Base-by-base conservation (phyloP, 2,113 vertebrate genomes). In the Diadophis punctatus region DNA sequence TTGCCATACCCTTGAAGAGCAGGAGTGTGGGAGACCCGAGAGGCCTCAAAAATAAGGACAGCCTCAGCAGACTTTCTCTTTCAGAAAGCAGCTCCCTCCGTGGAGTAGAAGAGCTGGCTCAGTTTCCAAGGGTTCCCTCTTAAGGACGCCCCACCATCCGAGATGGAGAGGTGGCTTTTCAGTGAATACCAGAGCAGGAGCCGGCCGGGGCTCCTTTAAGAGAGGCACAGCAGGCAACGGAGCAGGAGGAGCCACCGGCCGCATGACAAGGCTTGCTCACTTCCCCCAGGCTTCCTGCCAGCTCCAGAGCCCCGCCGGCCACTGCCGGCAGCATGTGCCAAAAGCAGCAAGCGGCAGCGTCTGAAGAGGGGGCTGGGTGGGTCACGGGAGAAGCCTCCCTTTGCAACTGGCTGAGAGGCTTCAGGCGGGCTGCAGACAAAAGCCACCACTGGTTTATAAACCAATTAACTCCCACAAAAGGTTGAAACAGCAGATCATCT, bases 151-250 rank as follows among this genome's bases (percentile, higher is more conserved):
- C 56, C 94, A 39, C 48, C 56, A 25, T 63, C 46, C 6, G 30
- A 52, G 68, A 16, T 10, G 68, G 63, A 48, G 90, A 46, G 55
- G 55, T 84, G 43, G 90, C 93, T 91, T 8, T 0, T 91, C 90
- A 52, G 14, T 80, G 39, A 4, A 0, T 80, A 34, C 43, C 12
- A 87, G 12, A 92, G 9, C 39, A 6, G 11, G 30, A 4, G 7
- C 8, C 51, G 22, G 48, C 48, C 48, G 48, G 48, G 12, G 63
- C 93, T 94, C 87, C 96, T 95, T 93, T 86, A 96, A 96, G 96
- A 93, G 97, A 96, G 91, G 95, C 34, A 94, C 90, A 94, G 93
- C 91, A 86, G 74, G 25, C 80, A 1, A 18, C 0, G 51, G 46
- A 20, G 30, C 0, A 63, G 53, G 58, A 4, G 92, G 16, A 68